Evolutionary conservation across 2,113 vertebrate genomes (phyloP).

Genomic region (Pseudonaja textilis): DNA sequence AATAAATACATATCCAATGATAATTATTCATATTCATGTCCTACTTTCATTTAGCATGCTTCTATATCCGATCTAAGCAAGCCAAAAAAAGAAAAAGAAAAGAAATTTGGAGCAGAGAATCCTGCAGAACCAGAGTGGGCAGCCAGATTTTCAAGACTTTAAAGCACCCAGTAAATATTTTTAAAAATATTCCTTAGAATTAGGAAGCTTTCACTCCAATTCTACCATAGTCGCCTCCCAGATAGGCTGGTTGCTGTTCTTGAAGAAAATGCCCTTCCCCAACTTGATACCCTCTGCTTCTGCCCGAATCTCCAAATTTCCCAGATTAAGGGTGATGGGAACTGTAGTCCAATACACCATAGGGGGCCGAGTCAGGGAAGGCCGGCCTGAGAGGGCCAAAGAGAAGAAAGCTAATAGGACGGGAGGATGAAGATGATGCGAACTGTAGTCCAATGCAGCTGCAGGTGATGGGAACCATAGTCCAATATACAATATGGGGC

Average conservation of each 20-base stretch:
- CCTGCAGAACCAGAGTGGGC: not conserved
- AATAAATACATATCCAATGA: not conserved
- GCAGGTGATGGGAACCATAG: too few relatives aligned
- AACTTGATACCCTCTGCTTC: not conserved
- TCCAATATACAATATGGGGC: too few relatives aligned
- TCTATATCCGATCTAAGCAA: not conserved
- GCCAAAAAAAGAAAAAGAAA: not conserved
- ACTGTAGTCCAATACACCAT: not conserved
- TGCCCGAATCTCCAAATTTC: not conserved
- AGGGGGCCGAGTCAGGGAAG: not conserved
- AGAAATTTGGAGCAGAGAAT: not conserved
- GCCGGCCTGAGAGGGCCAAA: not conserved
- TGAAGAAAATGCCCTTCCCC: not conserved
- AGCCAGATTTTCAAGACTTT: not conserved
- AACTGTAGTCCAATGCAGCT: too few relatives aligned
- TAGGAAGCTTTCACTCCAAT: not conserved
- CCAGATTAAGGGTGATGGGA: not conserved
- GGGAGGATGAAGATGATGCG: too few relatives aligned
- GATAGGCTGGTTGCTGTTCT: not conserved
- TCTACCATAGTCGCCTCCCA: not conserved
- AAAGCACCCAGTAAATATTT: not conserved
- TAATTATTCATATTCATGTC: not conserved
- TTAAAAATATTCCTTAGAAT: not conserved
- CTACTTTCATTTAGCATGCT: not conserved
- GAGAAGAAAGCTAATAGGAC: not conserved